Evolutionary conservation across 2,113 vertebrate species (phyloP).

Genomic region (Terrapene triunguis): DNA sequence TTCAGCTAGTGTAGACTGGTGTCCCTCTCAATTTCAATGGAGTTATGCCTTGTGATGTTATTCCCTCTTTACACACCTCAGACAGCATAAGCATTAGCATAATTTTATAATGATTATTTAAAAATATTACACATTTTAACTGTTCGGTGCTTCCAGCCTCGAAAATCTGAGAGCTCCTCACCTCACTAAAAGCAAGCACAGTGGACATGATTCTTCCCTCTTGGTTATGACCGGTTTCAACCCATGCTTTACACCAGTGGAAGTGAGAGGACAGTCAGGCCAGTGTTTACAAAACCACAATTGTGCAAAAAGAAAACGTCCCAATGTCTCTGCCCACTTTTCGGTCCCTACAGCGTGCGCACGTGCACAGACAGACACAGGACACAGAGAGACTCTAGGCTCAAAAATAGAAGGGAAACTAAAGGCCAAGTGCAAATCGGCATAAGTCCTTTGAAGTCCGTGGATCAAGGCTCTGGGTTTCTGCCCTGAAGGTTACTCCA

Average conservation of each 20-base stretch:
- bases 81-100: rapidly evolving
- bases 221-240: not conserved
- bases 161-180: not conserved
- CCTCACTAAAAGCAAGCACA: not conserved
- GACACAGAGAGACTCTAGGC: too few relatives aligned
- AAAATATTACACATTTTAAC: not conserved
- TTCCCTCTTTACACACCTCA: rapidly evolving
- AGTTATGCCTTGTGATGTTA: not conserved
- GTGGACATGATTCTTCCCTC: not conserved
- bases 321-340: conserved; percentile 50
- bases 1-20: not conserved
- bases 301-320: conserved; percentile 3
- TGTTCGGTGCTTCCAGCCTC: not conserved
- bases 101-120: not conserved
- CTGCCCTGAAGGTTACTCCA: conserved; percentile 54
- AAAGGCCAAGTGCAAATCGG: conserved; percentile 65
- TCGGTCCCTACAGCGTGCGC: conserved; percentile 27
- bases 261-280: not conserved
- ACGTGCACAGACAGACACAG: not conserved
- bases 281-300: not conserved
- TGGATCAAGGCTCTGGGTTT: conserved; percentile 66
- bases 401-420: conserved; percentile 50
- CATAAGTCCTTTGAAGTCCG: conserved; percentile 62
- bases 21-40: rapidly evolving
- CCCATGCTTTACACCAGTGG: not conserved